Evolutionary conservation across 2,113 vertebrate genomes (phyloP).

Genomic region (Macaca mulatta): DNA sequence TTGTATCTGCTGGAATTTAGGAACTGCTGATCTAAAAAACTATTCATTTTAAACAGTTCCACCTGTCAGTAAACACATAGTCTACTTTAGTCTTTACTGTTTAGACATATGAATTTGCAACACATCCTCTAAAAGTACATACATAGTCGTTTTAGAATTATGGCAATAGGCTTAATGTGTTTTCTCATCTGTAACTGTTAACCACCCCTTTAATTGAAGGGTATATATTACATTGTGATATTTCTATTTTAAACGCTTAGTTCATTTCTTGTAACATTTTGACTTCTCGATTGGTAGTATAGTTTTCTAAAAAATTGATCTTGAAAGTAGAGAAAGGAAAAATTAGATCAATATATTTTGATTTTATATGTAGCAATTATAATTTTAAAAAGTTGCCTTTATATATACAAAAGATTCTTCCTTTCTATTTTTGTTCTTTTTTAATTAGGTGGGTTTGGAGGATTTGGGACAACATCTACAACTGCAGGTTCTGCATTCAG

Average conservation of each 20-base stretch:
- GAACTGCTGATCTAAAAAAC: neutral
- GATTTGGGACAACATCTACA: slow-evolving; percentile 93
- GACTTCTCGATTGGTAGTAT: slow-evolving; percentile 28
- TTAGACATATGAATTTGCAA: slow-evolving; percentile 35
- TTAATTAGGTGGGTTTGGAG: slow-evolving; percentile 92
- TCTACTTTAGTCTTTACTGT: neutral
- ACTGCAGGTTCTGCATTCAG: slow-evolving; percentile 90
- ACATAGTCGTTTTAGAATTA: neutral
- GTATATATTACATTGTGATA: neutral
- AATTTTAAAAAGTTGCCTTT: slow-evolving; percentile 7
- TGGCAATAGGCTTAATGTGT: neutral
- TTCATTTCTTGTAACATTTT: slow-evolving; percentile 3
- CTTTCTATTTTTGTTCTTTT: slow-evolving; percentile 57
- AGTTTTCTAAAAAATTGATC: neutral
- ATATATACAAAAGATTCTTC: slow-evolving; percentile 8
- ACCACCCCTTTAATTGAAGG: neutral
- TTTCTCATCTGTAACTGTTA: slow-evolving; percentile 12
- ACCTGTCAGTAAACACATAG: neutral
- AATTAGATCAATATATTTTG: slow-evolving; percentile 19
- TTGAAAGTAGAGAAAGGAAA: slow-evolving; percentile 33
- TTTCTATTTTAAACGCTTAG: slow-evolving; percentile 46
- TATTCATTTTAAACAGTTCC: neutral
- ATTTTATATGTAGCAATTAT: neutral
- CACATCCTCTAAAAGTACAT: neutral
- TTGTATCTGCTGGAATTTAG: neutral